Base-by-base conservation (phyloP, 2,113 vertebrate genomes). In the Cynocephalus volans region DNA sequence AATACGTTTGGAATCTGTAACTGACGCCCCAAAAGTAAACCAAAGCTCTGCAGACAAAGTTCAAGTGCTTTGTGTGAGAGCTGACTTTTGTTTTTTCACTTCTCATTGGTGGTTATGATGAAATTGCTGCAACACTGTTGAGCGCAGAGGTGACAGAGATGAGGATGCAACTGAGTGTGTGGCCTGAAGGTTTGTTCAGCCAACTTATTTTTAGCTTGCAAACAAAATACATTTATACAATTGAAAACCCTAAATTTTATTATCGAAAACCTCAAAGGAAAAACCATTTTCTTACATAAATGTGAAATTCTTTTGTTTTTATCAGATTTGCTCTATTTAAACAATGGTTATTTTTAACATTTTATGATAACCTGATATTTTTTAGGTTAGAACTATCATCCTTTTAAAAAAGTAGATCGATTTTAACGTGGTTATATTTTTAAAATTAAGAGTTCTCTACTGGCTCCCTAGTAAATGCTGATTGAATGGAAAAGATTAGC, bases 291-390 rank as follows among this genome's bases (percentile, higher is more conserved):
- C 41, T 84, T 77, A 70, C 70, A 11, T 19, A 70, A 82, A 93
- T 69, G 15, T 62, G 28, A 62, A 62, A 45, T 56, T 81, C 36
- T 82, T 52, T 86, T 83, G 7, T 31, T 67, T 72, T 72, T 84
- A 33, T n/a, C 36, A 84, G 33, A 62, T 86, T 90, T 89, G 80
- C 5, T 77, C 65, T 1, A 0, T 82, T 93, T n/a, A 69, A 54
- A 33, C 56, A 72, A 58, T 41, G 52, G 81, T 72, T 91, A 62
- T 79, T 96, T 92, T 90, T 17, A 93, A 75, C 12, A 82, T 54
- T 69, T 86, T 90, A 54, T 85, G 41, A n/a, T 86, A 90, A 26
- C 12, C 45, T 60, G 41, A 60, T 85, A 41, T 45, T 81, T 86
- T 52, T 33, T 70, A 90, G 70, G 28, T 83, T n/a, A 33, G 3